Base-by-base conservation (phyloP, 2,113 vertebrate genomes). In the Chaetops frenatus region DNA sequence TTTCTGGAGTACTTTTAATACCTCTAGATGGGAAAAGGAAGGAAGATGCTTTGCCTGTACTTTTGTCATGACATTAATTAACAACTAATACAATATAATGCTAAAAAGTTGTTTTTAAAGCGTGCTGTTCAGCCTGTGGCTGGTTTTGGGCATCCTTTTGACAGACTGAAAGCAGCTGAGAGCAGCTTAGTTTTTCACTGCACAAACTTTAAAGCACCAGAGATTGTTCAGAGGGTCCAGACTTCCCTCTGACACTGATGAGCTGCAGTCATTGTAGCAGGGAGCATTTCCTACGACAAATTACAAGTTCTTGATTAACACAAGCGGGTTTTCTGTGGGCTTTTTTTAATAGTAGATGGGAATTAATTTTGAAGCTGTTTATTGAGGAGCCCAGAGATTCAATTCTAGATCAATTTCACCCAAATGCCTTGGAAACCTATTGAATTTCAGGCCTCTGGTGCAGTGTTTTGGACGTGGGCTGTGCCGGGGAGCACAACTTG, bases 391-490 rank as follows among this genome's bases (percentile, higher is more conserved):
- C 7, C 2, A 14, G 40, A 13, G 35, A 9, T 61, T n/a, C 12
- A 29, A 1, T 7, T 56, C 3, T 33, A 4, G 8, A 44, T 44
- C 42, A 44, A 17, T 44, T 44, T 44, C 15, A 44, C 15, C 42
- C 42, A 11, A 5, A 2, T 12, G 1, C 22, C 10, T 48, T n/a
- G 38, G 31, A 11, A 29, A 4, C 11, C 6, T 15, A 0, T 18
- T 31, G 15, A 8, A 10, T 48, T 58, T 44, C 5, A 48, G 21
- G 14, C 14, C 18, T 5, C 0, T 3, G 25, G 3, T 80, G 9
- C 4, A 3, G 11, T 4, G 25, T 8, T 31, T 2, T 31, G 27
- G 11, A 2, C 0, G 1, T 1, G 15, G 54, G 33, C 24, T 9
- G 14, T 1, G 33, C 25, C 8, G 12, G 1, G 28, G 53, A 45